Conservation (phyloP, 2,797 vertebrate species). For the Pachyuromys duprasi region DNA sequence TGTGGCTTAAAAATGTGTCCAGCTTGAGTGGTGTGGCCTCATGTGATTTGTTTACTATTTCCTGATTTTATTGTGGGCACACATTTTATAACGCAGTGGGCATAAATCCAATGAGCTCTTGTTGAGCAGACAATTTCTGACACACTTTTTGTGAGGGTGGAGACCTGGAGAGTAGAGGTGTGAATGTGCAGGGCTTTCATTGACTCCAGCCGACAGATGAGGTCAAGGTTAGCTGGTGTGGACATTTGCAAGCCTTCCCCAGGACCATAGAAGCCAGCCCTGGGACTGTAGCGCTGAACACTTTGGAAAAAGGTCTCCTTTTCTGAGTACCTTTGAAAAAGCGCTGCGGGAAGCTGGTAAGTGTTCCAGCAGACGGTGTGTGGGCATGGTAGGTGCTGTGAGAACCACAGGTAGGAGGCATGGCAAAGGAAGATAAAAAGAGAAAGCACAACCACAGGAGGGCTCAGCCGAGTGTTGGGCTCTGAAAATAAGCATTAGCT, state of each 20-base stretch:
- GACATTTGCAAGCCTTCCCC: neutral
- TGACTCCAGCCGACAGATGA: neutral
- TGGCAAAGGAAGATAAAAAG: neutral
- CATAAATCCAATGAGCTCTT: neutral
- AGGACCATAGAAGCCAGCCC: rapidly evolving
- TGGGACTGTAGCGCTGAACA: neutral
- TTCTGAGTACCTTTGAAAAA: neutral
- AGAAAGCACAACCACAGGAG: neutral
- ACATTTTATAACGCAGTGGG: neutral
- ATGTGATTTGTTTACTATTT: conserved; percentile 35
- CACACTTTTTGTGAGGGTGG: neutral
- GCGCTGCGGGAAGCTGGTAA: neutral
- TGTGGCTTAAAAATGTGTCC: conserved; percentile 23
- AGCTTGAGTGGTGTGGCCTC: neutral
- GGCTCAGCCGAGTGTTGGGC: neutral
- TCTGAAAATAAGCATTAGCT: neutral
- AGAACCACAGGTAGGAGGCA: neutral
- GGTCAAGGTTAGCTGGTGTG: neutral
- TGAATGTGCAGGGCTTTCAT: rapidly evolving
- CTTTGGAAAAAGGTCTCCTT: neutral
- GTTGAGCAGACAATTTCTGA: neutral
- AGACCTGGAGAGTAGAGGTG: neutral
- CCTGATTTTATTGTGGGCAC: neutral
- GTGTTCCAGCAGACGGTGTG: neutral
- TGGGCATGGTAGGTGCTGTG: neutral